Conservation (phyloP, 1,140 invertebrate species). For the Drosophila nannoptera region DNA sequence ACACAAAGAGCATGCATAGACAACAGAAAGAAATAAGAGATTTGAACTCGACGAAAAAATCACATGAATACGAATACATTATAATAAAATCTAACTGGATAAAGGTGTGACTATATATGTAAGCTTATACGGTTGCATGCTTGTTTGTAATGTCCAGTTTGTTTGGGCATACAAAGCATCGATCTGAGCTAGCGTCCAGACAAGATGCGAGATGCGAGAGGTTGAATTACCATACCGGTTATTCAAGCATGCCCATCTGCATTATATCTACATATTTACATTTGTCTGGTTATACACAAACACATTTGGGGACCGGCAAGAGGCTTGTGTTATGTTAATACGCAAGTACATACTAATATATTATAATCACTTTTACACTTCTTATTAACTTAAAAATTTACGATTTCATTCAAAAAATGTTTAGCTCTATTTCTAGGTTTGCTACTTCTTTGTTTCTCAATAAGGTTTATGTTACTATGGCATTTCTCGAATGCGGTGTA, state of each 20-base stretch:
- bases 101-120: conserved; percentile 12
- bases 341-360: not conserved
- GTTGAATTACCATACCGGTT: conserved; percentile 7
- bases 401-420: conserved; percentile 1
- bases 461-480: too few relatives aligned
- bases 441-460: not conserved
- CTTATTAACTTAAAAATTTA: not conserved
- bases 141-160: not conserved
- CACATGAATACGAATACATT: conserved; percentile 1
- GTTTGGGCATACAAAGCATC: conserved; percentile 2
- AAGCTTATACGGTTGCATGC: not conserved
- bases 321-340: not conserved
- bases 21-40: conserved; percentile 1
- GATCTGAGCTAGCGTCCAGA: not conserved
- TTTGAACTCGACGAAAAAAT: not conserved
- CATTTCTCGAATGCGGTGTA: too few relatives aligned
- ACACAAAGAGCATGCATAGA: not conserved
- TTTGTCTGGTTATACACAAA: not conserved
- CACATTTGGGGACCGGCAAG: not conserved
- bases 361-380: conserved; percentile 4
- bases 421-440: not conserved
- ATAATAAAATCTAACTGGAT: conserved; percentile 16
- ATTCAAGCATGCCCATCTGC: not conserved
- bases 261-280: not conserved
- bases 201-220: not conserved